Base-by-base conservation (phyloP, 2,888 invertebrate species). In the Pyrgus malvae region DNA sequence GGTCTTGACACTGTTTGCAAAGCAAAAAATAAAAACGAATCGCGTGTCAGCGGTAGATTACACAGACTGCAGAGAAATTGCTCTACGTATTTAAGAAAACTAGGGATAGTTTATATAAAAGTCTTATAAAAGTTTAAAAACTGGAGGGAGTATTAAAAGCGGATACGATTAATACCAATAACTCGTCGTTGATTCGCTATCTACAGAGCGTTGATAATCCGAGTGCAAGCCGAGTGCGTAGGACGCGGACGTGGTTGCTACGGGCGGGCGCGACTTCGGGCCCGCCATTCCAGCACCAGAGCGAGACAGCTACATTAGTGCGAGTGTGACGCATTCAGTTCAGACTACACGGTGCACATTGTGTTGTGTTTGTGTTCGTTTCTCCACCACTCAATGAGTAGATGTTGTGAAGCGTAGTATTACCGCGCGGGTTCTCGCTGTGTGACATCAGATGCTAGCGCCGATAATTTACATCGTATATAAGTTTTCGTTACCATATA, bases 221-320 rank as follows among this genome's bases (percentile, higher is more conserved):
- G 31, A 16, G 1, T 27, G 11, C 12, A n/a, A n/a, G n/a, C n/a
- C n/a, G n/a, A n/a, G 23, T 25, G 5, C 29, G 40, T 40, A 38
- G 49, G 31, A 41, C 14, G 21, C 37, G 33, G n/a, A n/a, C 14
- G 45, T 21, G 12, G 40, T 49, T 19, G 31, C 35, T 25, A 37
- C 25, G 25, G 14, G 23, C 31, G 27, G 40, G 40, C 29, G 21
- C 48, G 38, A 31, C 21, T 17, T 21, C 35, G 14, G 41, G 49
- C 55, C 50, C 27, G 41, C 31, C 53, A 55, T 51, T 55, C 62
- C 44, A 54, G 45, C 60, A 49, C 60, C 45, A 62, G 72, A 79
- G 68, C 63, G 76, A 76, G 79, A 79, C 57, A 56, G 73, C 68
- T 48, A 69, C 62, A 72, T 57, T 58, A 57, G 62, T 67, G 35